Evolutionary conservation across 2,888 invertebrate genomes (phyloP).

Genomic region (Tachina grossa): DNA sequence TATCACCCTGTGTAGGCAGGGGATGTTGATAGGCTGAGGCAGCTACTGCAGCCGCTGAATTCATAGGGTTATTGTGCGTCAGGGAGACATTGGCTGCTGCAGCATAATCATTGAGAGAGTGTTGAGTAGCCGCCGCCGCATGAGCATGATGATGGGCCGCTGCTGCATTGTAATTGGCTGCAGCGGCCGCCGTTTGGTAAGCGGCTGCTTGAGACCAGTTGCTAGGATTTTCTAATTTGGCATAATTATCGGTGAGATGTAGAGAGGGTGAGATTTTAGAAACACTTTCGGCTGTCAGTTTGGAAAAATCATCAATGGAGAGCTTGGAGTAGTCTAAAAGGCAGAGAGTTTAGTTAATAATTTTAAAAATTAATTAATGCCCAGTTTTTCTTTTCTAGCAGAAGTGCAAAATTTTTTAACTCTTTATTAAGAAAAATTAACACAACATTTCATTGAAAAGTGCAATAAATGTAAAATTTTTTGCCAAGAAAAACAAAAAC

Average conservation of each 20-base stretch:
- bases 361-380: too few relatives aligned
- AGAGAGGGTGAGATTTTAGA: constrained; percentile 82
- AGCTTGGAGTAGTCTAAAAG: constrained; percentile 84
- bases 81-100: constrained; percentile 75
- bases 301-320: constrained; percentile 83
- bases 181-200: constrained; percentile 80
- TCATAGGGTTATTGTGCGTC: constrained; percentile 77
- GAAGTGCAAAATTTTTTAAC: not conserved
- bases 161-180: constrained; percentile 80
- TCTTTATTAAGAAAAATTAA: not conserved
- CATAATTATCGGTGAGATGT: constrained; percentile 80
- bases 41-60: constrained; percentile 75
- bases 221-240: constrained; percentile 80
- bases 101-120: constrained; percentile 78
- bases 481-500: too few relatives aligned
- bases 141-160: constrained; percentile 74
- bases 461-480: too few relatives aligned
- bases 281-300: constrained; percentile 82
- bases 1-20: constrained; percentile 78
- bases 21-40: constrained; percentile 80
- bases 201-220: constrained; percentile 82
- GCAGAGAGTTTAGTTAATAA: too few relatives aligned
- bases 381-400: too few relatives aligned
- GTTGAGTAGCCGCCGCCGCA: constrained; percentile 74
- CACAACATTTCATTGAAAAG: too few relatives aligned